These are phyloP conservation scores for Papilio helenus DNA, from an alignment of 1,140 invertebrate genomes.

Conservation along the genomic window DNA sequence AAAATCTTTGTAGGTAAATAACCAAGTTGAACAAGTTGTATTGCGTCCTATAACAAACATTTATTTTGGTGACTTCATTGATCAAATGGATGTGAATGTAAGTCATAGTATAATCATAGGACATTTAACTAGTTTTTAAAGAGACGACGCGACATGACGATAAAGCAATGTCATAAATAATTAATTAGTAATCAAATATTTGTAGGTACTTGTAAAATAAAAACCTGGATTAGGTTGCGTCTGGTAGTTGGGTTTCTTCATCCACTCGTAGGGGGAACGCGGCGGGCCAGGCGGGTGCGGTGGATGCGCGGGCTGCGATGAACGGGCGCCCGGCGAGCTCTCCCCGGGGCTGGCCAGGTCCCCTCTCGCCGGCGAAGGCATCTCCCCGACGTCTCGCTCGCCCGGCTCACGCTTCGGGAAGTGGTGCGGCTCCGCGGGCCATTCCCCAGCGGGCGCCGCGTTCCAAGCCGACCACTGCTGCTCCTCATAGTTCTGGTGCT, in stretches of 20 bases:
- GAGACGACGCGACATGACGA: background rate
- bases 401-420: conserved; percentile 74
- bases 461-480: conserved; percentile 82
- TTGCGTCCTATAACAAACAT: background rate
- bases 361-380: conserved; percentile 86
- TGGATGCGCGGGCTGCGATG: conserved; percentile 80
- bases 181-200: conserved; percentile 42
- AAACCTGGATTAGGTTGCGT: conserved; percentile 91
- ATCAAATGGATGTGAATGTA: background rate
- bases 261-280: conserved; percentile 93
- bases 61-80: background rate
- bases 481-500: conserved; percentile 84
- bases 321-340: conserved; percentile 76
- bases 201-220: conserved; percentile 58
- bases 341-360: conserved; percentile 87
- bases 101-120: background rate
- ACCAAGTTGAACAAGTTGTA: too few species aligned
- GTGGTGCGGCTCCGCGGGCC: conserved; percentile 76
- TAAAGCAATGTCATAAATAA: conserved; percentile 4
- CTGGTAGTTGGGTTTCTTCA: conserved; percentile 93
- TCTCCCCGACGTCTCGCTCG: conserved; percentile 78
- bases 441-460: conserved; percentile 78
- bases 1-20: too few species aligned
- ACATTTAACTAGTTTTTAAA: background rate
- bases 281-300: conserved; percentile 85